Base-by-base conservation (phyloP, 2,113 vertebrate genomes). In the Acrocephalus arundinaceus region DNA sequence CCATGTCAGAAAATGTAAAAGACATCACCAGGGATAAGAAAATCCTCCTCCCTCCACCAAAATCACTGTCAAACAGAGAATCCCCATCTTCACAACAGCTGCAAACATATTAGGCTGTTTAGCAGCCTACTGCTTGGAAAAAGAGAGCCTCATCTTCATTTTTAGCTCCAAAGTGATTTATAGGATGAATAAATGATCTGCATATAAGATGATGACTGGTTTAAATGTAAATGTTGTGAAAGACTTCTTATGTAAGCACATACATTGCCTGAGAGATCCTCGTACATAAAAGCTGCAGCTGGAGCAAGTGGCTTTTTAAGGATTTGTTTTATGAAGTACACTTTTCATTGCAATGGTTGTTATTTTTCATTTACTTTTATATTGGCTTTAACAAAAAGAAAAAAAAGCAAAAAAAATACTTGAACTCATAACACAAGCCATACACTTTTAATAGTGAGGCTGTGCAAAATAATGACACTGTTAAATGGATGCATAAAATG, bases 151-250 rank as follows among this genome's bases (percentile, higher is more conserved):
- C 37, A 51, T 95, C 89, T 94, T 93, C 78, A 80, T 78, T 96
- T 96, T 91, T 93, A 96, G 91, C 68, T 90, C 84, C 79, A 81
- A 73, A 94, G 75, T 92, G 91, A 96, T 93, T 93, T 97, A 96
- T 82, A 72, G 82, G 76, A 87, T 66, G 70, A 86, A 91, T 96
- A 97, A 94, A 93, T 94, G 89, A 97, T 96, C 82, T 94, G 91
- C 93, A 93, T 93, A 62, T 95, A 88, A 85, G 94, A 94, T 90
- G 92, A 96, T 96, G 85, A 88, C 72, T 85, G 66, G 80, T 96
- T 96, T 95, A 93, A 95, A 93, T 85, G 91, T 96, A 97, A 96
- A 93, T 52, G 73, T 90, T 92, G 79, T 86, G 91, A 82, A 96
- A 95, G 85, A 76, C 59, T 91, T 93, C 82, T 95, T 88, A 78